Evolutionary conservation across 2,797 vertebrate species (phyloP), one percentile per base, ranked within the genome.

Genomic region (Pangasius krempfi): DNA sequence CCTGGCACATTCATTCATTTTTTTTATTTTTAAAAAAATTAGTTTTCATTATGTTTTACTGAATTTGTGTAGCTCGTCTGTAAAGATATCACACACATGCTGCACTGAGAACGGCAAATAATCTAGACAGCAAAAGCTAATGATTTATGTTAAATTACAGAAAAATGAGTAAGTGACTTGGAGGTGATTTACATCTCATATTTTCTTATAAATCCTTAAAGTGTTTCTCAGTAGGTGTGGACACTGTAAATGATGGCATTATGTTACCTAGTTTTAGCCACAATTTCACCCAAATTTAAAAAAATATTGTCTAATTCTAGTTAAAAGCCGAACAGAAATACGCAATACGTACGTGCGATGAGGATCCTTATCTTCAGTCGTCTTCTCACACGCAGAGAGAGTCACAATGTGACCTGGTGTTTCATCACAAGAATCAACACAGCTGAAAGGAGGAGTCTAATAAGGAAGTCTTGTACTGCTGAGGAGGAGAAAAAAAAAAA

Each of bases 361-460:
- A 79, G 5, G 54, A 70, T 81, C 60, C 56, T 72, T 44, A 2
- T 73, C 62, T 64, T 58, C n/a, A 27, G 33, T 70, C 25, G 25
- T 66, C 37, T 62, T 33, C 85, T 87, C 64, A 40, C 78, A 86
- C 47, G 47, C 88, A 16, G 22, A 58, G 47, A 7, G 37, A 5
- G 75, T 9, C 47, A 78, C 73, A n/a, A 8, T 9, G n/a, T 37
- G 62, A 80, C 44, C 4, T 64, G 16, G 37, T 25, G 40, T 66
- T 86, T 70, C 76, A 79, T 84, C 37, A 56, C 18, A 40, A 82
- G 84, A 81, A 85, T 85, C 56, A 87, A 78, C 50, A 56, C 14
- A 75, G 62, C 56, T 56, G n/a, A 40, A 47, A 88, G 86, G 64
- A 88, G 89, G 70, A 72, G 78, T 56, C 60, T 33, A 66, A 86